Conservation (phyloP, 2,888 invertebrate species). For the Ferdinandea cuprea region DNA sequence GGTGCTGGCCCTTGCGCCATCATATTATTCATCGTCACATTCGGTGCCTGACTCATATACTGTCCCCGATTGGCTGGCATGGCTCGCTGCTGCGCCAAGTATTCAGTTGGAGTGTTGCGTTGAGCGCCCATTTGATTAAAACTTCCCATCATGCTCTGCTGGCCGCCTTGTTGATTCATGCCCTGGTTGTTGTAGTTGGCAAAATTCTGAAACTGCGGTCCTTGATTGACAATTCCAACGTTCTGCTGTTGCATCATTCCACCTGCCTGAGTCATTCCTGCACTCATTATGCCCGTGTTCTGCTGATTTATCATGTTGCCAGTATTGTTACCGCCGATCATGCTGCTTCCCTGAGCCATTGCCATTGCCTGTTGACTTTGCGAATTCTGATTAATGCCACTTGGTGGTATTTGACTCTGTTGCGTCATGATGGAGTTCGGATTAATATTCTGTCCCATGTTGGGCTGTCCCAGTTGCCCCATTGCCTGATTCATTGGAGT, state of each 20-base stretch:
- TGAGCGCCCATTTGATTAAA: slow-evolving; percentile 82
- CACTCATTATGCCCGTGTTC: slow-evolving; percentile 78
- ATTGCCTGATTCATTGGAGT: slow-evolving; percentile 84
- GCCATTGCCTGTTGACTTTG: slow-evolving; percentile 79
- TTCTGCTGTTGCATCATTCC: slow-evolving; percentile 81
- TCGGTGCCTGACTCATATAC: slow-evolving; percentile 87
- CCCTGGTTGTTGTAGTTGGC: slow-evolving; percentile 85
- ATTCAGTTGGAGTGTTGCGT: slow-evolving; percentile 81
- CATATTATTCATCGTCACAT: slow-evolving; percentile 91
- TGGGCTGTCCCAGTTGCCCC: slow-evolving; percentile 79
- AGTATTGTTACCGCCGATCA: slow-evolving; percentile 78
- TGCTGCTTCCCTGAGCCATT: slow-evolving; percentile 78
- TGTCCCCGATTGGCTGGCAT: slow-evolving; percentile 81
- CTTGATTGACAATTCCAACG: slow-evolving; percentile 82
- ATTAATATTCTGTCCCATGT: slow-evolving; percentile 81
- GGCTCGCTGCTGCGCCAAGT: slow-evolving; percentile 79
- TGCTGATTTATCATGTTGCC: slow-evolving; percentile 77
- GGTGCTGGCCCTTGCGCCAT: slow-evolving; percentile 88
- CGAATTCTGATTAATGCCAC: slow-evolving; percentile 78
- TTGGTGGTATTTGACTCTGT: slow-evolving; percentile 74
- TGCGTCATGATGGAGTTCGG: slow-evolving; percentile 75
- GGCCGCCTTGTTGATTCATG: slow-evolving; percentile 81
- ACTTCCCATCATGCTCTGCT: slow-evolving; percentile 81
- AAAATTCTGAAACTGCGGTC: slow-evolving; percentile 85
- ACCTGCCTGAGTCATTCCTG: slow-evolving; percentile 75